A percentile compares a stretch with the other conserved stretches of the same genome.
These are phyloP conservation scores for Chrysochloris asiatica DNA, from an alignment of 2,113 vertebrate species.

Conservation along the genomic window DNA sequence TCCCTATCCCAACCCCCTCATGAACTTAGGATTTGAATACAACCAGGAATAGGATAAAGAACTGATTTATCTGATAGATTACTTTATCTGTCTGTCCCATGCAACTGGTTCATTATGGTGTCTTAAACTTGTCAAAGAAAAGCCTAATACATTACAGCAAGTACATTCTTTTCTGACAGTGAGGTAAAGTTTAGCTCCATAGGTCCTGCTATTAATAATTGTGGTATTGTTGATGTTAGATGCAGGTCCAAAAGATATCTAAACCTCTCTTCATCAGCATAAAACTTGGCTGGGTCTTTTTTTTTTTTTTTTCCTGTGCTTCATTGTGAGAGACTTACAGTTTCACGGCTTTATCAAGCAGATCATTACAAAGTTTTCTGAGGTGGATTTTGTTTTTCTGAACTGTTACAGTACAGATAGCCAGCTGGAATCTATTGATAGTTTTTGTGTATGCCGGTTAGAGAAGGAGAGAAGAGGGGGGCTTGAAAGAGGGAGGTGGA, in stretches of 20 bases:
- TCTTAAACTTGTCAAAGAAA: slow-evolving; percentile 78
- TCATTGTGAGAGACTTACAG: slow-evolving; percentile 68
- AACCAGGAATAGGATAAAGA: slow-evolving; percentile 54
- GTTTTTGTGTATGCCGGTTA: slow-evolving; percentile 13
- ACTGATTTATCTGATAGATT: slow-evolving; percentile 66
- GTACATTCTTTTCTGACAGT: slow-evolving; percentile 72
- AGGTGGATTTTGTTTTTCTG: slow-evolving; percentile 75
- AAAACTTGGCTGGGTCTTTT: slow-evolving; percentile 59
- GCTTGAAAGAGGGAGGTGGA: neutral
- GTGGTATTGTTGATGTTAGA: slow-evolving; percentile 56
- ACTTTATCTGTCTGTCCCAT: slow-evolving; percentile 68
- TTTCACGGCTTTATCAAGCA: slow-evolving; percentile 77
- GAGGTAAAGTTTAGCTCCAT: slow-evolving; percentile 67
- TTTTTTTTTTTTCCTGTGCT: slow-evolving; percentile 6
- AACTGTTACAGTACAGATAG: slow-evolving; percentile 49
- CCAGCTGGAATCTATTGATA: slow-evolving; percentile 82
- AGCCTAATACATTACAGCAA: slow-evolving; percentile 60
- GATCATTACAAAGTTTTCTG: slow-evolving; percentile 65
- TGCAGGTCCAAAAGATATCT: slow-evolving; percentile 44
- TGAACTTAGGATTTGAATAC: slow-evolving; percentile 56
- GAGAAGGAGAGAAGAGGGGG: neutral
- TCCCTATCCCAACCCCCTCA: neutral
- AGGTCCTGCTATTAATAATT: slow-evolving; percentile 56
- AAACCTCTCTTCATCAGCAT: slow-evolving; percentile 65
- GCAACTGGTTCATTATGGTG: slow-evolving; percentile 63